These are phyloP conservation scores for Erebia ligea DNA, from an alignment of 2,888 invertebrate species.

Conservation along the genomic window DNA sequence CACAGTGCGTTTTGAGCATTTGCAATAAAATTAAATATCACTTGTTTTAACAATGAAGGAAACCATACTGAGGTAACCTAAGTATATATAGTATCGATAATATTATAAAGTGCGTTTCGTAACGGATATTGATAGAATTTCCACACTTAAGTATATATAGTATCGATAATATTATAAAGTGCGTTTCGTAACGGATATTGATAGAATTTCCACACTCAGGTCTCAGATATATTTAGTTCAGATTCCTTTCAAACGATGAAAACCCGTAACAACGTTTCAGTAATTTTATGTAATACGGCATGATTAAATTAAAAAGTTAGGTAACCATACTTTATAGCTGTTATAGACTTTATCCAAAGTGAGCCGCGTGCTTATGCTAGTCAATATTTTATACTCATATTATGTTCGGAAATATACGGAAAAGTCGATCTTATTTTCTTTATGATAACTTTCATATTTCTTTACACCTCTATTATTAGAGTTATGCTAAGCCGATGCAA, in stretches of 20 bases:
- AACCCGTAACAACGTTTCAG: not conserved
- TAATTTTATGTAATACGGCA: not conserved
- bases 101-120: no score
- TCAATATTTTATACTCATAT: not conserved
- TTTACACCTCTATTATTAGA: not conserved
- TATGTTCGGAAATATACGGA: not conserved
- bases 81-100: no score
- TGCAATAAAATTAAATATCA: no score
- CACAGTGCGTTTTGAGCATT: no score
- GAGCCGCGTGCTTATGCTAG: not conserved
- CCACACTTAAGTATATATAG: no score
- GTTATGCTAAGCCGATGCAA: not conserved
- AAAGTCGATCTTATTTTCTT: not conserved
- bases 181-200: not conserved
- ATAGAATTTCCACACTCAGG: not conserved
- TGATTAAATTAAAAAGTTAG: not conserved
- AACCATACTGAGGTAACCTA: no score
- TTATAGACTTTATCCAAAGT: not conserved
- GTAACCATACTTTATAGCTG: not conserved
- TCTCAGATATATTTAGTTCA: not conserved
- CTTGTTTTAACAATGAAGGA: no score
- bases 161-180: no score
- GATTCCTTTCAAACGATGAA: not conserved
- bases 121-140: slow-evolving; percentile 5
- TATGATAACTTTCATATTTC: not conserved